Percentiles rank a stretch among this genome's conserved stretches.
Evolutionary conservation across 2,888 invertebrate genomes (phyloP).

Genomic region (Cephus spinipes): DNA sequence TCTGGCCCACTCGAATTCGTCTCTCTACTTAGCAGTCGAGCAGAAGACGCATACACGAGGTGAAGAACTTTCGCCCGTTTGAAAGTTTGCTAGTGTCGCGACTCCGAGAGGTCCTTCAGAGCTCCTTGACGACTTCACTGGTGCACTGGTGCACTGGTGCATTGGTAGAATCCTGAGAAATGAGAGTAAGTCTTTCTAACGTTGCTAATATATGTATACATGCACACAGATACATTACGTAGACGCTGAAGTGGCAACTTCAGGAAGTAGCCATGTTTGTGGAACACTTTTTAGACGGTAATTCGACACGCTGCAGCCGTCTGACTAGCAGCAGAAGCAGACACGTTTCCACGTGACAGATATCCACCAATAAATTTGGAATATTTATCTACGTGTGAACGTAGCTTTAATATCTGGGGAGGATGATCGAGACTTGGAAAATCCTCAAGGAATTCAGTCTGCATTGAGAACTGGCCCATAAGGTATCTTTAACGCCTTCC

Average conservation of each 20-base stretch:
- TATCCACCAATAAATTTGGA: neutral
- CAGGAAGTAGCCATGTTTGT: neutral
- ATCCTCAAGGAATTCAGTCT: neutral
- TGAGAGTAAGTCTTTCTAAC: neutral
- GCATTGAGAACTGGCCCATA: neutral
- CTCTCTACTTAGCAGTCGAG: neutral
- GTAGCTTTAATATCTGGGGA: neutral
- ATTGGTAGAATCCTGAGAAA: neutral
- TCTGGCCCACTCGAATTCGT: neutral
- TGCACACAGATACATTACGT: neutral
- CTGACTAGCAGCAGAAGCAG: neutral
- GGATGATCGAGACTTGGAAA: neutral
- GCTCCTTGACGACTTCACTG: neutral
- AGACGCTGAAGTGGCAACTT: neutral
- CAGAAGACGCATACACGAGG: neutral
- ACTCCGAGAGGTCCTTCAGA: neutral
- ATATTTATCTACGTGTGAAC: neutral
- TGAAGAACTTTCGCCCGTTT: neutral
- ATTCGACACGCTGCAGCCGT: neutral
- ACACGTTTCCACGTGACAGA: neutral
- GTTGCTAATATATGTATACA: neutral
- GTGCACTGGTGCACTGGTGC: neutral
- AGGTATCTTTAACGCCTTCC: neutral
- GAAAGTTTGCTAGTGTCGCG: neutral
- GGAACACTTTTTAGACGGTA: neutral